A percentile compares a stretch with the other conserved stretches of the same genome.
Conservation (phyloP, 2,888 invertebrate species). For the Acheta domesticus region DNA sequence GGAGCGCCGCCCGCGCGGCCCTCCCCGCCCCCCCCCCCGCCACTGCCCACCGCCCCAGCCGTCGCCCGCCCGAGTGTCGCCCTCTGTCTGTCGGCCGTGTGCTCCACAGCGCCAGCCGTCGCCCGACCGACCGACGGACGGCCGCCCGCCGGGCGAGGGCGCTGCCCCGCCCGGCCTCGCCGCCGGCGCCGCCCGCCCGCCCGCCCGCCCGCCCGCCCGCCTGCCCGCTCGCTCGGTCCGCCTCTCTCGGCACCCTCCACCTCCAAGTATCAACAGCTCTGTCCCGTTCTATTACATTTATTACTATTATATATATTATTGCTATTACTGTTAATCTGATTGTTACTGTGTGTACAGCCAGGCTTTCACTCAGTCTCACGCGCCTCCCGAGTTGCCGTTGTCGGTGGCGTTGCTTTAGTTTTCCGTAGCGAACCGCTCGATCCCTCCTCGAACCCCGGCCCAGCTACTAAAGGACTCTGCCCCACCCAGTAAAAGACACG, state of each 20-base stretch:
- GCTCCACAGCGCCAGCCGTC: not conserved
- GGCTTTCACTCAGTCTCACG: not conserved
- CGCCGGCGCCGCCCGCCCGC: not conserved
- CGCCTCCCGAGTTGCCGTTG: constrained; percentile 1
- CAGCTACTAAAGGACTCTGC: constrained; percentile 18
- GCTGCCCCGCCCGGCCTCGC: not conserved
- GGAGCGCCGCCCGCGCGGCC: not conserved
- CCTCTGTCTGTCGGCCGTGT: not conserved
- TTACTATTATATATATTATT: constrained; percentile 22
- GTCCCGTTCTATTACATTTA: constrained; percentile 49
- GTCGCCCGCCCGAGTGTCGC: not conserved
- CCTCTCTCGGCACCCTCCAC: constrained; percentile 46
- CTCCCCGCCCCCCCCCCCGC: not conserved
- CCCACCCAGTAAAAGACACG: not conserved
- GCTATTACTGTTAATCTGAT: constrained; percentile 28
- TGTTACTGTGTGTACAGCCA: constrained; percentile 24
- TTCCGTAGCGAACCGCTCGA: constrained; percentile 43
- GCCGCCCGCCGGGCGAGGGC: not conserved
- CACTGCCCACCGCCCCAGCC: not conserved
- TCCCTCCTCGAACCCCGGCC: constrained; percentile 48
- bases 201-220: not conserved
- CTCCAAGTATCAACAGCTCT: constrained; percentile 58
- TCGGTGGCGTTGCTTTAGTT: constrained; percentile 18
- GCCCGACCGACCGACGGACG: not conserved
- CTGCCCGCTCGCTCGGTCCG: not conserved